A percentile compares a stretch with the other conserved stretches of the same genome.
These are phyloP conservation scores for Electrophaes corylata DNA, from an alignment of 2,888 invertebrate genomes.

Conservation along the genomic window DNA sequence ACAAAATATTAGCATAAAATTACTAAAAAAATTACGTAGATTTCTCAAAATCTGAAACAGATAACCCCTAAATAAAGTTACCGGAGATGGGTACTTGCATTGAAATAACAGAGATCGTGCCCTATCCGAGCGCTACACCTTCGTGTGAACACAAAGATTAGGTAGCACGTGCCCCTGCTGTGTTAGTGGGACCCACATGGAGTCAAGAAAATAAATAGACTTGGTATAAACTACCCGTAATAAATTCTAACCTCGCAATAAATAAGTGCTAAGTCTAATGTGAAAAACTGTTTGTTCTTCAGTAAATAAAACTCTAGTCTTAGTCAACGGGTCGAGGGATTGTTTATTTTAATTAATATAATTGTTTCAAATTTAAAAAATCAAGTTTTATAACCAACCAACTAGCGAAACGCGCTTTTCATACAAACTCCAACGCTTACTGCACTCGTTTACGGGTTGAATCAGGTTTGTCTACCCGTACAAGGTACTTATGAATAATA, in stretches of 20 bases:
- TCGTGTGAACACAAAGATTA: constrained; percentile 38
- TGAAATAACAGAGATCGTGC: constrained; percentile 7
- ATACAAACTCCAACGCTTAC: too few relatives aligned
- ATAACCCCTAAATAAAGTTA: background rate
- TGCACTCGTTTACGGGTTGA: too few relatives aligned
- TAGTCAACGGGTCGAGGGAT: too few relatives aligned
- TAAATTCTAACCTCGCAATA: background rate
- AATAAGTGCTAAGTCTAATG: background rate
- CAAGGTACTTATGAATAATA: too few relatives aligned
- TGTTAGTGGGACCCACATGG: background rate
- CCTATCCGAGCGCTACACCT: constrained; percentile 26
- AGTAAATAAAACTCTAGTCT: background rate
- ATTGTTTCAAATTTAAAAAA: too few relatives aligned
- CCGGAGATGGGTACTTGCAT: background rate
- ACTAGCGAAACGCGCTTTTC: too few relatives aligned
- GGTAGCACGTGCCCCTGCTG: constrained; percentile 13
- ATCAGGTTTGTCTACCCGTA: too few relatives aligned
- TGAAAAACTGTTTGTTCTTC: background rate
- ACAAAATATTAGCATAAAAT: too few relatives aligned
- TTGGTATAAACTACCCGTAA: background rate
- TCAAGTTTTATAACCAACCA: too few relatives aligned
- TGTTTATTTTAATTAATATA: too few relatives aligned
- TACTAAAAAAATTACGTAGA: background rate
- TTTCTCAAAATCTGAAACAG: constrained; percentile 2
- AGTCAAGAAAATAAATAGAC: background rate